Conservation (phyloP, 2,113 vertebrate genomes). For the Gyps fulvus region DNA sequence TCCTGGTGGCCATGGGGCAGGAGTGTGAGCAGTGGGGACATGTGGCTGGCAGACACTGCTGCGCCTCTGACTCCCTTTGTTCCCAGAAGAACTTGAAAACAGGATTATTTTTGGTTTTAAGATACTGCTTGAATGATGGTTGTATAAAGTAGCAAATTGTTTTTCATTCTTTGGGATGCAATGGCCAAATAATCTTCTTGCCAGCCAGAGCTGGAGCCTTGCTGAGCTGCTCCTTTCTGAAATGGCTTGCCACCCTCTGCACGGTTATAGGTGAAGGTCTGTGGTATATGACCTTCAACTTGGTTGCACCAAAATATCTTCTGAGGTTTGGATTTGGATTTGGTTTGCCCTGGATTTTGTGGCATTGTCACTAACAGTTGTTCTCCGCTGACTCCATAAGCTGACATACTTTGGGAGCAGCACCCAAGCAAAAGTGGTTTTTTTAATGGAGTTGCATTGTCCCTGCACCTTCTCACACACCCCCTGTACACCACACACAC, state of each 20-base stretch:
- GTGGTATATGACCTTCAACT: background rate
- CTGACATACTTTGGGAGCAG: background rate
- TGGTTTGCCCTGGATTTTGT: background rate
- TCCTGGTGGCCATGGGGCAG: background rate
- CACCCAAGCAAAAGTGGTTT: background rate
- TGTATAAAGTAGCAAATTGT: background rate
- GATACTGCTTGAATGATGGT: background rate
- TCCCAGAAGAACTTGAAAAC: background rate
- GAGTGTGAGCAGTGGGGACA: background rate
- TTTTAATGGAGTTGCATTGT: background rate
- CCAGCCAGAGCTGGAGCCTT: background rate
- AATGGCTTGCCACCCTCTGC: too few species aligned
- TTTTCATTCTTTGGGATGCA: background rate
- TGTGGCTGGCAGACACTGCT: background rate
- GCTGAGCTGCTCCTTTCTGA: background rate
- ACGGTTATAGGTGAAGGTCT: fast-evolving
- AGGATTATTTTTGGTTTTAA: background rate
- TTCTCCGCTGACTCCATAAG: background rate
- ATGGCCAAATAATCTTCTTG: fast-evolving
- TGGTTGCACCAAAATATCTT: background rate
- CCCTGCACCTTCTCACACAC: background rate
- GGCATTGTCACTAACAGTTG: fast-evolving
- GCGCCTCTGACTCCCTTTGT: background rate
- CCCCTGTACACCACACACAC: fast-evolving
- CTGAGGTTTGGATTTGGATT: background rate